Evolutionary conservation across 2,113 vertebrate genomes (phyloP).

Genomic region (Gymnogyps californianus): DNA sequence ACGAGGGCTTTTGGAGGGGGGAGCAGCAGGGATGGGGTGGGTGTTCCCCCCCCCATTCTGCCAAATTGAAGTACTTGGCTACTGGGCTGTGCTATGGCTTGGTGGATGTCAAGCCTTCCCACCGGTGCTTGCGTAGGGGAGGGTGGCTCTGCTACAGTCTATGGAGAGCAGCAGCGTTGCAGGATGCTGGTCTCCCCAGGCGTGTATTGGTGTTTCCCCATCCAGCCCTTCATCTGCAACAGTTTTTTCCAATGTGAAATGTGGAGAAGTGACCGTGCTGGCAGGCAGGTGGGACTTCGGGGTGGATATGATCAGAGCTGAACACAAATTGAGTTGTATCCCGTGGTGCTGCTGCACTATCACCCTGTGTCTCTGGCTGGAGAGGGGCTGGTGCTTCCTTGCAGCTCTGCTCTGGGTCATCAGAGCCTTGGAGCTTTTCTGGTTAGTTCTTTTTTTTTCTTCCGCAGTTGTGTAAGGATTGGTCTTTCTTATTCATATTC

Average conservation of each 20-base stretch:
- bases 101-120: background rate
- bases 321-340: background rate
- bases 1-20: background rate
- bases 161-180: fast-evolving
- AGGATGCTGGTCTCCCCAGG: background rate
- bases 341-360: background rate
- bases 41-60: fast-evolving
- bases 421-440: background rate
- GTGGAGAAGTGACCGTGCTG: fast-evolving
- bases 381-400: background rate
- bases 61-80: background rate
- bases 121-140: fast-evolving
- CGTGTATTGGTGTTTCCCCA: background rate
- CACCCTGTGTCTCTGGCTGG: background rate
- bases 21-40: background rate
- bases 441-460: background rate
- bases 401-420: background rate
- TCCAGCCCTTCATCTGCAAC: background rate
- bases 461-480: background rate
- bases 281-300: background rate
- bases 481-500: background rate
- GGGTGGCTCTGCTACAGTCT: background rate
- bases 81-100: background rate
- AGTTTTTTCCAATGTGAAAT: fast-evolving
- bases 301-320: fast-evolving